Evolutionary conservation across 2,113 vertebrate species (phyloP), one percentile per base, ranked within the genome.

Genomic region (Lates calcarifer): DNA sequence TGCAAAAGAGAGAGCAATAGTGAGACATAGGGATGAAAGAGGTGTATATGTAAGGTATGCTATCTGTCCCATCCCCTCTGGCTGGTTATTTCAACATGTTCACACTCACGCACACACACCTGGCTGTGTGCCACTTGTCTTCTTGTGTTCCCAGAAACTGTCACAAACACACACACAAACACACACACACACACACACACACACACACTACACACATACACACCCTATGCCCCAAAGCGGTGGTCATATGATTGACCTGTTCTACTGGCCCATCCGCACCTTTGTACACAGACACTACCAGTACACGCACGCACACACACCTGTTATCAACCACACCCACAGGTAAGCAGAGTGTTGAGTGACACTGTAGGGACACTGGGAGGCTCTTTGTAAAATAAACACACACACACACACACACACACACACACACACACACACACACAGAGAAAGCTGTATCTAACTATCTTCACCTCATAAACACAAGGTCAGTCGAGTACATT

Each of bases 241-340:
- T 79, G 94, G 92, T 92, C 91, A 90, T 87, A 90, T 72, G 92
- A 90, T 87, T 94, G 95, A 93, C 94, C 94, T 95, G 94, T 92
- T 96, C 79, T 87, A 95, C 91, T 94, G 91, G 92, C 91, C 95
- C 79, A 74, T 89, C 90, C 41, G 57, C 91, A 85, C 92, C 81
- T 88, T 85, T 85, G 64, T 74, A 82, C 83, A 47, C 43, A 43
- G 41, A 17, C 41, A 17, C 41, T 3, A 15, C 14, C 13, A 5
- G 41, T 43, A 47, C 37, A n/a, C 71, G 87, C 64, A 79, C 69
- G 73, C 53, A 76, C 37, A 62, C 68, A 57, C 73, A 77, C 83
- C 65, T 86, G 53, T 84, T 82, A 83, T 88, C 20, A 70, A 33
- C 86, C 80, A 68, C 82, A 72, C 86, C 86, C 60, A 71, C 26